Evolutionary conservation across 2,113 vertebrate species (phyloP).

Genomic region (Tragelaphus buxtoni): DNA sequence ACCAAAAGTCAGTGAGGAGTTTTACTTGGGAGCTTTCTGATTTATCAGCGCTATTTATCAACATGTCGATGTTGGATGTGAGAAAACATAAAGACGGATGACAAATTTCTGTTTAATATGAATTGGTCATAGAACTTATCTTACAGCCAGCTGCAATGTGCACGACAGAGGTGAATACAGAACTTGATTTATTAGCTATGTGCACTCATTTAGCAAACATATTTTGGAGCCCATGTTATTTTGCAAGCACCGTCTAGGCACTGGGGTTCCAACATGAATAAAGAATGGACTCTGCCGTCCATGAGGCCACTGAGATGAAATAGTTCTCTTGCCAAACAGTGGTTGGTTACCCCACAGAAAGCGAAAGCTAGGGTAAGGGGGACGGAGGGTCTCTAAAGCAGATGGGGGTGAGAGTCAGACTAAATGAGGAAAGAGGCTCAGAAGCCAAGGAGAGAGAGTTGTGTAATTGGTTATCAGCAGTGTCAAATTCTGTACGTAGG

Average conservation of each 20-base stretch:
- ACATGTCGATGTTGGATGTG: not conserved
- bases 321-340: not conserved
- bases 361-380: not conserved
- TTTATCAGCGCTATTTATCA: not conserved
- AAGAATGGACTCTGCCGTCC: not conserved
- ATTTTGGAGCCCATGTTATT: not conserved
- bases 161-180: not conserved
- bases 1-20: slow-evolving; percentile 6
- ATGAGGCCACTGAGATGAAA: not conserved
- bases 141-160: not conserved
- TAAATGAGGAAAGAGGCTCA: slow-evolving; percentile 64
- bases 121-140: not conserved
- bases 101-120: slow-evolving; percentile 2
- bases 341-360: not conserved
- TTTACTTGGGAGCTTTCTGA: not conserved
- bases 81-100: not conserved
- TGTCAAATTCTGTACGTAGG: slow-evolving; percentile 73
- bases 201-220: not conserved
- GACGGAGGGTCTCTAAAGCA: slow-evolving; percentile 26
- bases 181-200: not conserved
- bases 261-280: not conserved
- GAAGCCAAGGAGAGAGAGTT: slow-evolving; percentile 64
- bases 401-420: slow-evolving; percentile 50
- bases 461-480: slow-evolving; percentile 74
- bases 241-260: not conserved